phyloP scores from a whole-genome alignment of 1,140 invertebrate genomes.

The Musca domestica region DNA sequence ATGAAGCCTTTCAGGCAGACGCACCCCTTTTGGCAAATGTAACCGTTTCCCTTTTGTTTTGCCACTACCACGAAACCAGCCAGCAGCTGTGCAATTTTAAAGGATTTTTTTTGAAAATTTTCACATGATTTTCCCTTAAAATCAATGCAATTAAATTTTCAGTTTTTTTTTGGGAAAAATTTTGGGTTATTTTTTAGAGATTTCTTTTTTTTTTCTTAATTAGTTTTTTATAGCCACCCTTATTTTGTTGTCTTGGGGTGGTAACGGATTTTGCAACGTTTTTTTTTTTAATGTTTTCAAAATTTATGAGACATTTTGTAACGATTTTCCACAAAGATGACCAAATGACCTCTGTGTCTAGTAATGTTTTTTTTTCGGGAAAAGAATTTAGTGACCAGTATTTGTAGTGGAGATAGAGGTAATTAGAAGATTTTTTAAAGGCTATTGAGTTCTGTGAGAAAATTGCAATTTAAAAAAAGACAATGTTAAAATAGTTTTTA shows the following conservation, averaged over 20 bases:
- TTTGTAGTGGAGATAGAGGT: background rate
- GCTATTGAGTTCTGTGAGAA: background rate
- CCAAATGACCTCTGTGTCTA: too few relatives aligned
- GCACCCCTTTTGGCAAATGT: background rate
- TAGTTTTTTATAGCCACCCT: background rate
- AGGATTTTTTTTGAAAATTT: background rate
- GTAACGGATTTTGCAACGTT: background rate
- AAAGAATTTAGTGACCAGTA: background rate
- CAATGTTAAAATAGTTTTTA: background rate
- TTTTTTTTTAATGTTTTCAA: background rate
- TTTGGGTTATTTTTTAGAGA: background rate
- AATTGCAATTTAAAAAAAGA: background rate
- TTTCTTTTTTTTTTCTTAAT: background rate
- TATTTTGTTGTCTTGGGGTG: background rate
- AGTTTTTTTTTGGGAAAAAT: background rate
- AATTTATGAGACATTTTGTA: constrained; percentile 10
- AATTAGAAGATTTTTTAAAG: background rate
- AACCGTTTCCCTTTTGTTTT: background rate
- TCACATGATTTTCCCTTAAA: constrained; percentile 11
- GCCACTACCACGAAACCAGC: background rate
- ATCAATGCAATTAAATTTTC: background rate
- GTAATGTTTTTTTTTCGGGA: too few relatives aligned
- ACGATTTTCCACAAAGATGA: background rate
- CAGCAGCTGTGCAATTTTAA: background rate
- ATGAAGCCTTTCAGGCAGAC: too few relatives aligned